These are phyloP conservation scores for Rhynchomys soricoides DNA, from an alignment of 2,113 vertebrate genomes.

Conservation along the genomic window DNA sequence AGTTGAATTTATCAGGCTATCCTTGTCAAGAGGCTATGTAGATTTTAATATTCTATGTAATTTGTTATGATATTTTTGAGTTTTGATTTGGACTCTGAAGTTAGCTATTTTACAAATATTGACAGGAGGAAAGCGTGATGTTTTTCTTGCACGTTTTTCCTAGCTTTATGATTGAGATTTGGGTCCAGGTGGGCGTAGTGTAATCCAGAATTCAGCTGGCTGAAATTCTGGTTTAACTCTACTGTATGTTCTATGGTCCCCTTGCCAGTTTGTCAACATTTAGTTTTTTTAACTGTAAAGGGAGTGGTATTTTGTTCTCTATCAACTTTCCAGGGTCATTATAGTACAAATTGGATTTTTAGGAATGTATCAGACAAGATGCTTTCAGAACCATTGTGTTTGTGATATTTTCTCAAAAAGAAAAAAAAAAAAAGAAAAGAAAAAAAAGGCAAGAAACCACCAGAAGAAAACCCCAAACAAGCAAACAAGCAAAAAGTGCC, in stretches of 20 bases:
- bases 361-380: slow-evolving; percentile 26
- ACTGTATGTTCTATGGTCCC: background rate
- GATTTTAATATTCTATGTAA: background rate
- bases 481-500: background rate
- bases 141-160: slow-evolving; percentile 20
- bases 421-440: slow-evolving; percentile 53
- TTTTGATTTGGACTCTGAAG: background rate
- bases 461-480: background rate
- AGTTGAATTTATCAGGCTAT: slow-evolving; percentile 41
- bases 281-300: slow-evolving; percentile 80
- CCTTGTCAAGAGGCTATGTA: slow-evolving; percentile 11
- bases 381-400: slow-evolving; percentile 69
- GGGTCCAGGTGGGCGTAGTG: background rate
- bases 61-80: slow-evolving; percentile 14
- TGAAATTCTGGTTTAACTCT: background rate
- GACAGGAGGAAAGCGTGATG: slow-evolving; percentile 34
- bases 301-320: slow-evolving; percentile 73
- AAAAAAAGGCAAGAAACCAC: background rate
- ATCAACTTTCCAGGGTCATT: slow-evolving; percentile 60
- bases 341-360: slow-evolving; percentile 71
- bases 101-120: slow-evolving; percentile 33
- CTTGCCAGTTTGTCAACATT: background rate
- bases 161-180: background rate
- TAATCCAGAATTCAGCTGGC: background rate
- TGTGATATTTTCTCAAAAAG: slow-evolving; percentile 32